Evolutionary conservation across 2,888 invertebrate genomes (phyloP), one percentile per base, ranked within the genome.

Genomic region (Torymus auratus): DNA sequence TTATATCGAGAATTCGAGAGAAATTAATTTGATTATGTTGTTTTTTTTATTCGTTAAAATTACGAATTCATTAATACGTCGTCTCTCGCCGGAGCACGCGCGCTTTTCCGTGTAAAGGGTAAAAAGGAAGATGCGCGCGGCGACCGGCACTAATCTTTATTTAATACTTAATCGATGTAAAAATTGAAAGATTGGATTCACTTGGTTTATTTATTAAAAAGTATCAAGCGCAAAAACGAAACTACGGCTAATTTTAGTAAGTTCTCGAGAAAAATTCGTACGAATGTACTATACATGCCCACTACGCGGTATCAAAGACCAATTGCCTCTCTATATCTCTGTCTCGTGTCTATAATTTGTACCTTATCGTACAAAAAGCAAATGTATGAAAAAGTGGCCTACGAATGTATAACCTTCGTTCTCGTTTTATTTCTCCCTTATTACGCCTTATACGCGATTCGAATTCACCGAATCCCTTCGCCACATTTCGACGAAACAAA

Each of bases 11-110:
- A 53, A 76, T 79, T 75, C 41, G 41, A 41, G 56, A 78, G 60
- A 81, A 81, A 81, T 75, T 58, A 81, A 81, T 78, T 81, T 81
- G 74, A 81, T 81, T 81, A 81, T 78, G 81, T 78, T 28, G 28
- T 28, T 28, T 41, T 41, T 74, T 62, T 74, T 65, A 74, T 81
- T 81, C 64, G 64, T 78, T 81, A 81, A 55, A 77, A 70, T 73
- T 73, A 77, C 41, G 28, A 23, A 61, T 73, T 70, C 53, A 14
- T 62, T 14, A 61, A 23, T 61, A 23, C 14, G n/a, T 41, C 41
- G 41, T 41, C 7, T 10, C 41, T 41, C 41, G 41, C 41, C 41
- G 41, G 7, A 41, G 5, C 7, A 7, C 7, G 41, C 41, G 41
- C 41, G 41, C 41, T 5, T 41, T 41, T 41, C 7, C 41, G 41